Percentiles rank a stretch among this genome's conserved stretches.
These are phyloP conservation scores for Microplitis mediator DNA, from an alignment of 1,140 invertebrate species.

Conservation along the genomic window DNA sequence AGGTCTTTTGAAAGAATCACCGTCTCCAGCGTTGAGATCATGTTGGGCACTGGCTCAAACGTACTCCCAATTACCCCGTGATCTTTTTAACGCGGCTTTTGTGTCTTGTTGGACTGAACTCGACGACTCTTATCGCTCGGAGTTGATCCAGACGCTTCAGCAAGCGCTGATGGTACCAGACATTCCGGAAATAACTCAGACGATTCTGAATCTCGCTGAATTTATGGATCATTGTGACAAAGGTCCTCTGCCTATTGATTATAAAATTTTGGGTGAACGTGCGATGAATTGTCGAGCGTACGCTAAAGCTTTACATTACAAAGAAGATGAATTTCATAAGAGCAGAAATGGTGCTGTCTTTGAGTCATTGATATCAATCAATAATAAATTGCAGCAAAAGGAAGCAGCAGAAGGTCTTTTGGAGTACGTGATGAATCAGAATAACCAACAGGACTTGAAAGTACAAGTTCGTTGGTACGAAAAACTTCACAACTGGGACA, in stretches of 20 bases:
- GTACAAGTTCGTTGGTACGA: slow-evolving; percentile 98
- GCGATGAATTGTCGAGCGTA: slow-evolving; percentile 86
- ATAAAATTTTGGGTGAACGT: slow-evolving; percentile 78
- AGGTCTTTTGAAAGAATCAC: slow-evolving; percentile 93
- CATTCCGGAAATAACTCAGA: slow-evolving; percentile 96
- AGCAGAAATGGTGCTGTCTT: slow-evolving; percentile 77
- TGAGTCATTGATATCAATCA: slow-evolving; percentile 94
- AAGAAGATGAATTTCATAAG: slow-evolving; percentile 93
- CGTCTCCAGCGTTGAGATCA: slow-evolving; percentile 88
- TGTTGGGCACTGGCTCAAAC: slow-evolving; percentile 92
- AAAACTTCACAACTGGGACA: slow-evolving; percentile 98
- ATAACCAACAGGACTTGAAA: slow-evolving; percentile 67
- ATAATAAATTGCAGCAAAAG: slow-evolving; percentile 98
- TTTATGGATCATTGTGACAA: slow-evolving; percentile 99
- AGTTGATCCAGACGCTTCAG: slow-evolving; percentile 86
- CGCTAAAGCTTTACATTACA: slow-evolving; percentile 98
- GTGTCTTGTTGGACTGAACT: slow-evolving; percentile 99
- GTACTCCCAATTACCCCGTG: slow-evolving; percentile 90
- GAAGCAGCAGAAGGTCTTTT: slow-evolving; percentile 94
- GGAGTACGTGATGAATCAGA: slow-evolving; percentile 87
- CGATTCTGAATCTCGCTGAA: slow-evolving; percentile 95
- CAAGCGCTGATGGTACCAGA: slow-evolving; percentile 91
- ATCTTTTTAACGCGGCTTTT: slow-evolving; percentile 98
- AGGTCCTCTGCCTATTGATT: slow-evolving; percentile 89
- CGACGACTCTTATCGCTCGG: slow-evolving; percentile 78